Conservation (phyloP, 2,888 invertebrate species). For the Platycnemis pennipes region DNA sequence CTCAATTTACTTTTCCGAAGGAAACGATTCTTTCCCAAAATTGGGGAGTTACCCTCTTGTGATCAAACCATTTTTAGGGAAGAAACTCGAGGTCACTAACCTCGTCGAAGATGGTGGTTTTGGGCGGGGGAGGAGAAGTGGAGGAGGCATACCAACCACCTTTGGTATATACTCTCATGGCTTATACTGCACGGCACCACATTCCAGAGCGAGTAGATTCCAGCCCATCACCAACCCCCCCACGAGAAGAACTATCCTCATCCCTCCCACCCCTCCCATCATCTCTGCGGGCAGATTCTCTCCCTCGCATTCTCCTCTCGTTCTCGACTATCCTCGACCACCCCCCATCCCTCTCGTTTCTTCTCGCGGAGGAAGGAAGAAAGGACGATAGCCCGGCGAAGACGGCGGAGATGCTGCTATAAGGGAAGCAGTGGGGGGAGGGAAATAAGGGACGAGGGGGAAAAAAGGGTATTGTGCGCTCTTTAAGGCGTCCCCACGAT, state of each 20-base stretch:
- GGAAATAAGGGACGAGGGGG: neutral
- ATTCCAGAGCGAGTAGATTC: conserved; percentile 4
- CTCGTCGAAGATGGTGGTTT: neutral
- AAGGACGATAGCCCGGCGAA: neutral
- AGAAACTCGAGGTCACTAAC: neutral
- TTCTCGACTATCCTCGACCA: neutral
- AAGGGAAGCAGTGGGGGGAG: neutral
- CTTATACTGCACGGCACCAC: neutral
- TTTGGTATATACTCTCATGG: neutral
- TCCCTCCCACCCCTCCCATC: neutral
- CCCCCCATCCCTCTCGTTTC: neutral
- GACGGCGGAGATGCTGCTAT: neutral
- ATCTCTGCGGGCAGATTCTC: neutral
- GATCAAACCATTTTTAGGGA: neutral
- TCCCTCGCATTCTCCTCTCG: neutral
- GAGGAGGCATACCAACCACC: neutral
- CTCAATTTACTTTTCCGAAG: neutral
- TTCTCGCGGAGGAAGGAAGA: neutral
- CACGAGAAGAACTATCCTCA: neutral
- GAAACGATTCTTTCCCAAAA: neutral
- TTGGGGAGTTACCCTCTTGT: neutral
- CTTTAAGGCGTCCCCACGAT: neutral
- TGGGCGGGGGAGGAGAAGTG: neutral
- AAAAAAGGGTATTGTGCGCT: neutral
- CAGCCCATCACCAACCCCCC: neutral